Conservation (phyloP, 2,113 vertebrate genomes). For the Neodontobutis hainanensis region DNA sequence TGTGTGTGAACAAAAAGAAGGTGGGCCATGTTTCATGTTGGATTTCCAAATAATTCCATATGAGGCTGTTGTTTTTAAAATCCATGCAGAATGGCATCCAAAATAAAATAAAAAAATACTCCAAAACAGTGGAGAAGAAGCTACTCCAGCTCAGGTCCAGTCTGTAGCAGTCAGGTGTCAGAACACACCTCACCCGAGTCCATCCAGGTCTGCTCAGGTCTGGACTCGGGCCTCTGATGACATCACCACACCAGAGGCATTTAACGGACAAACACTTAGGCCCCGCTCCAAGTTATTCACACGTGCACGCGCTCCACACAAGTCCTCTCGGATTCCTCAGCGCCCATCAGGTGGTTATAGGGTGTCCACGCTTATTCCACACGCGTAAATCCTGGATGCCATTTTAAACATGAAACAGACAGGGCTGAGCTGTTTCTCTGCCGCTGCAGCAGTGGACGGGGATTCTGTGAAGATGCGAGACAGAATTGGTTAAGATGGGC, state of each 20-base stretch:
- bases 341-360: conserved; percentile 74
- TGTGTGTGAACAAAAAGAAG: neutral
- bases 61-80: neutral
- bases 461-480: conserved; percentile 61
- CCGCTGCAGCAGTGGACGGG: conserved; percentile 49
- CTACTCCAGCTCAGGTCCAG: neutral
- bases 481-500: conserved; percentile 26
- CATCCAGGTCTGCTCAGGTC: conserved; percentile 32
- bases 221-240: conserved; percentile 57
- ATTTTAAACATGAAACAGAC: conserved; percentile 60
- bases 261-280: neutral
- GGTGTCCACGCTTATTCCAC: conserved; percentile 31
- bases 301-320: conserved; percentile 48
- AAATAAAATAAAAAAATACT: neutral
- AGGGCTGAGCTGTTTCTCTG: neutral
- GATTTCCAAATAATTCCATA: too few relatives aligned
- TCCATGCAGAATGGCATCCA: neutral
- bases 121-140: neutral
- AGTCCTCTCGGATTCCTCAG: conserved; percentile 6
- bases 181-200: conserved; percentile 43
- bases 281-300: neutral
- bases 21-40: neutral
- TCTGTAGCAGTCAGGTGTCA: conserved; percentile 26
- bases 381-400: conserved; percentile 65
- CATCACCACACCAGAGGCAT: conserved; percentile 56